Evolutionary conservation across 2,113 vertebrate genomes (phyloP).

Genomic region (Corythornis cristatus): DNA sequence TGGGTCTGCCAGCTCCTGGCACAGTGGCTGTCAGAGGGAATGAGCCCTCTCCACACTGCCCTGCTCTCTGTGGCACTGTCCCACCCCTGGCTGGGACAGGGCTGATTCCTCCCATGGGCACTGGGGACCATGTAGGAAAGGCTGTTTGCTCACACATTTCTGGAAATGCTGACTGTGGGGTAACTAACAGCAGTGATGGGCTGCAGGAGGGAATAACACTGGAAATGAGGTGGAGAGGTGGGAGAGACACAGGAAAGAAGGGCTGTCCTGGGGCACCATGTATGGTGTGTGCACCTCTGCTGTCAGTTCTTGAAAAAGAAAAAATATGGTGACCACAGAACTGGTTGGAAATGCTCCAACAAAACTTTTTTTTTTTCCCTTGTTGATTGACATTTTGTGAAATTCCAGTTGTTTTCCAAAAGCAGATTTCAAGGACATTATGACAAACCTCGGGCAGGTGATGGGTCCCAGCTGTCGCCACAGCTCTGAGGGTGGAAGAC

Average conservation of each 20-base stretch:
- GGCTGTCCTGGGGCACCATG: rapidly evolving
- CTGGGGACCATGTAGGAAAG: rapidly evolving
- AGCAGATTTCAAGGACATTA: not conserved
- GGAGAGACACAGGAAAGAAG: not conserved
- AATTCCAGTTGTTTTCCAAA: not conserved
- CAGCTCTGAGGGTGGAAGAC: not conserved
- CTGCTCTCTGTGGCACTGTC: rapidly evolving
- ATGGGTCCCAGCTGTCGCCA: rapidly evolving
- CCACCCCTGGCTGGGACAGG: not conserved
- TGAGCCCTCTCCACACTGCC: not conserved
- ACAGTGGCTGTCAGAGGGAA: not conserved
- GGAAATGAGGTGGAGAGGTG: not conserved
- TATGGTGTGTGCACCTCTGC: not conserved
- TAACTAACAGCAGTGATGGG: not conserved
- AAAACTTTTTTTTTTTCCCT: not conserved
- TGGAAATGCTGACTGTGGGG: not conserved
- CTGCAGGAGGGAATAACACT: not conserved
- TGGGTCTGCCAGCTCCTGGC: not conserved
- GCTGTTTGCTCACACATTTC: not conserved
- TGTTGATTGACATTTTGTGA: not conserved
- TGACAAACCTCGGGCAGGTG: not conserved
- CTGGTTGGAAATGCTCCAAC: not conserved
- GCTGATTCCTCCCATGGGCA: rapidly evolving
- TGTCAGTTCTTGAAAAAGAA: not conserved
- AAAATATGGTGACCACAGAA: not conserved